These are phyloP conservation scores for Gallinago solitaria DNA, from an alignment of 2,797 vertebrate species.

Conservation along the genomic window DNA sequence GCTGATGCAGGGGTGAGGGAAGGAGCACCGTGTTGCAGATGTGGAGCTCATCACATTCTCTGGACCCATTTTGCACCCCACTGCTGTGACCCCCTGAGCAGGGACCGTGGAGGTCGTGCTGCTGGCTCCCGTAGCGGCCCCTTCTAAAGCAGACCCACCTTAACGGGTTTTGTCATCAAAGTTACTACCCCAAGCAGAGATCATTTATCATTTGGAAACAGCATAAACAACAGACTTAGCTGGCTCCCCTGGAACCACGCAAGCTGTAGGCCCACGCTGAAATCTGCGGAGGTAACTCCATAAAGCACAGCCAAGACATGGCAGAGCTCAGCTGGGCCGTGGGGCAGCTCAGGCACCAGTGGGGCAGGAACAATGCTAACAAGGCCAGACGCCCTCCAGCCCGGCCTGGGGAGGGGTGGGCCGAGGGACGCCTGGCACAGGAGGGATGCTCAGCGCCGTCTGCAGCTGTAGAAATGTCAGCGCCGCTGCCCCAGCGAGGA, in stretches of 20 bases:
- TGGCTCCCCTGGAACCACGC: neutral
- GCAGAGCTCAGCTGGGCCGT: neutral
- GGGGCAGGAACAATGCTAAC: fast-evolving
- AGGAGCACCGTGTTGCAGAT: neutral
- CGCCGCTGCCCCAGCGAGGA: neutral
- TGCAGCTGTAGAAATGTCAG: neutral
- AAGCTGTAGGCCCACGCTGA: fast-evolving
- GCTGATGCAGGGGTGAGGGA: neutral
- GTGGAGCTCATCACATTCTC: neutral
- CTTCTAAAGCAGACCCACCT: neutral
- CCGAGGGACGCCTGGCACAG: fast-evolving
- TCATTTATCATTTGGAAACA: neutral
- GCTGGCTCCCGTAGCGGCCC: neutral
- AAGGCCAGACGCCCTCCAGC: neutral
- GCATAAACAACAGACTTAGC: neutral
- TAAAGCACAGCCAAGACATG: neutral
- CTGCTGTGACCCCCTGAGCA: neutral
- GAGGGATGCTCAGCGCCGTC: neutral
- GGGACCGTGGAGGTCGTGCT: too few relatives aligned
- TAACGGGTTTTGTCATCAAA: neutral
- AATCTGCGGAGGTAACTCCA: neutral
- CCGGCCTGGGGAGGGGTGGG: neutral
- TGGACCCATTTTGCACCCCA: neutral
- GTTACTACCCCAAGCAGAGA: neutral
- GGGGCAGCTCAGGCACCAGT: neutral